Base-by-base conservation (phyloP, 2,797 vertebrate species). In the Hydrolagus colliei region DNA sequence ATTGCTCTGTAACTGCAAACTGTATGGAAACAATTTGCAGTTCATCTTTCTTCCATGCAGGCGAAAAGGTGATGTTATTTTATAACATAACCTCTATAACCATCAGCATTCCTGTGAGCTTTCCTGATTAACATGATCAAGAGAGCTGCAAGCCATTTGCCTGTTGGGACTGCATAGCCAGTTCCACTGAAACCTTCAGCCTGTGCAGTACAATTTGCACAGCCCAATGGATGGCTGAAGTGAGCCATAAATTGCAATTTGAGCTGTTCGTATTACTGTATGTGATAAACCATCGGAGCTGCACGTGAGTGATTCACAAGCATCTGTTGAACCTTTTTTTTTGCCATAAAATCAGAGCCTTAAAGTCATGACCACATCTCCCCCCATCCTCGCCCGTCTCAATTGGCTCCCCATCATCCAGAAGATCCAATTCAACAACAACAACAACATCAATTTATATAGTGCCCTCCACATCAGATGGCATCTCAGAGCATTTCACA, bases 211-310 rank as follows among this genome's bases (percentile, higher is more conserved):
- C 32, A 84, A 84, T 84, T 5, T 52, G 41, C 41, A 71, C 79
- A 84, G 16, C 63, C 63, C 20, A 41, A 65, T 65, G 71, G 79
- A 84, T 84, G 79, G 79, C 65, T 84, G 16, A 68, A 84, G n/a
- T 71, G 22, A 84, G 9, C 41, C 41, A 27, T 18, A 84, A 84
- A 52, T 63, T 84, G 71, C 71, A 84, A 84, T 71, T 68, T 52
- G 41, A 52, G 41, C 16, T 1, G 79, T 71, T 84, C 32, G 12
- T 10, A 35, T 84, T 63, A 52, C 6, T 52, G 41, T 6, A 84
- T n/a, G 71, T 67, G 9, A 67, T 41, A 82, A 67, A 71, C 65
- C 22, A 68, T 71, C 65, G 68, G 32, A 84, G 32, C 32, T 35
- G 12, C 14, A 41, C 10, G 68, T 20, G 41, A 32, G 32, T 11